Evolutionary conservation across 2,888 invertebrate species (phyloP).

Genomic region (Vesta saturnalis): DNA sequence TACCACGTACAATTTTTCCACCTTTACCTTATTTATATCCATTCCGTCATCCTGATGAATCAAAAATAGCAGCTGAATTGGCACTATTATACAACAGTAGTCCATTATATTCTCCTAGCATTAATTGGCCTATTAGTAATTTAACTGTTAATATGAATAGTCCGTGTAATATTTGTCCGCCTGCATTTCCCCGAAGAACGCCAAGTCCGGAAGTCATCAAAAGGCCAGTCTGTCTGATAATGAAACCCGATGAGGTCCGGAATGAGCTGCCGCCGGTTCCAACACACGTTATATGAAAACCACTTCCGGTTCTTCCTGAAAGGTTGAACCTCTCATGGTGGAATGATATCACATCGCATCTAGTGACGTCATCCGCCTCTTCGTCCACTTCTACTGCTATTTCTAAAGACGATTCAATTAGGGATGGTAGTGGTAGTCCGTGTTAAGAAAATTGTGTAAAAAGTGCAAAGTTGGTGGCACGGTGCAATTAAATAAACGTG

Average conservation of each 20-base stretch:
- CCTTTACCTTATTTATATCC: conserved; percentile 79
- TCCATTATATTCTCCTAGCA: conserved; percentile 65
- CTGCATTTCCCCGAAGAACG: conserved; percentile 54
- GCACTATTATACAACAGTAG: conserved; percentile 72
- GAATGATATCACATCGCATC: conserved; percentile 59
- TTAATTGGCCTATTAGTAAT: conserved; percentile 58
- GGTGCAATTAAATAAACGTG: conserved; percentile 25
- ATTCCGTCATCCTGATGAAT: conserved; percentile 68
- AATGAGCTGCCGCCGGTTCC: conserved; percentile 61
- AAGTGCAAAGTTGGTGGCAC: conserved; percentile 20
- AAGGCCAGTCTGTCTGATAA: conserved; percentile 71
- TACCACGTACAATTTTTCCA: conserved; percentile 74
- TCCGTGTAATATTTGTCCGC: conserved; percentile 61
- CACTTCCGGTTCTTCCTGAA: conserved; percentile 83
- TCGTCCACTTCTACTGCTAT: conserved; percentile 57
- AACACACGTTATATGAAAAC: conserved; percentile 84
- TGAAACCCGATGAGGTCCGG: conserved; percentile 68
- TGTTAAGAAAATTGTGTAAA: conserved; percentile 42
- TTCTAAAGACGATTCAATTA: conserved; percentile 50
- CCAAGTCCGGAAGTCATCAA: conserved; percentile 60
- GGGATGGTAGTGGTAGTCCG: conserved; percentile 56
- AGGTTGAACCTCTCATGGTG: conserved; percentile 68
- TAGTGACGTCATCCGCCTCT: conserved; percentile 57
- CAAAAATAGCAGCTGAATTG: conserved; percentile 73
- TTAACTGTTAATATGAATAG: conserved; percentile 46